These are phyloP conservation scores for Mimas tiliae DNA, from an alignment of 2,888 invertebrate genomes.

Conservation along the genomic window DNA sequence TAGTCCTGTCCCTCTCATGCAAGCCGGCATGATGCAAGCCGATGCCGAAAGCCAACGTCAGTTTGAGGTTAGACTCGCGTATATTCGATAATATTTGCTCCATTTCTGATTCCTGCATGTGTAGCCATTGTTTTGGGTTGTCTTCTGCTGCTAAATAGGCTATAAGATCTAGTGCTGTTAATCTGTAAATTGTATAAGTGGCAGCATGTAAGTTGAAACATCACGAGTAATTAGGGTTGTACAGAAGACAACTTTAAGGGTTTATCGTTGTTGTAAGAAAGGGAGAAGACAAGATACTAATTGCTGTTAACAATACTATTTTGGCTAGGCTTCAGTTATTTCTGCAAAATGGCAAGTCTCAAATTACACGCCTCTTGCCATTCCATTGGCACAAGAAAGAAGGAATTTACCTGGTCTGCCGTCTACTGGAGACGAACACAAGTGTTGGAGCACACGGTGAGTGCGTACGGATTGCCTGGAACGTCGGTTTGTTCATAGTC, in stretches of 20 bases:
- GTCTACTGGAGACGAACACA: constrained; percentile 97
- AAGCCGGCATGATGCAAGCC: constrained; percentile 99
- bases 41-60: constrained; percentile 98
- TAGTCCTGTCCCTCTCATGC: constrained; percentile 94
- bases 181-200: constrained; percentile 67
- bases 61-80: constrained; percentile 94
- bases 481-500: constrained; percentile 99
- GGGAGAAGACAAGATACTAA: too few relatives aligned
- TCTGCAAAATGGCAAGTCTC: too few relatives aligned
- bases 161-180: constrained; percentile 98
- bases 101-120: constrained; percentile 94
- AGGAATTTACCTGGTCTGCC: constrained; percentile 89
- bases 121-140: constrained; percentile 97
- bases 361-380: too few relatives aligned
- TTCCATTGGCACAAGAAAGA: too few relatives aligned
- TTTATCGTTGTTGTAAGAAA: too few relatives aligned
- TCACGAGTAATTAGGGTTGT: too few relatives aligned
- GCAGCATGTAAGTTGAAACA: too few relatives aligned
- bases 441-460: constrained; percentile 96
- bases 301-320: too few relatives aligned
- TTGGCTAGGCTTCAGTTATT: too few relatives aligned
- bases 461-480: constrained; percentile 96
- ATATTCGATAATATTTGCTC: constrained; percentile 89
- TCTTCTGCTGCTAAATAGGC: constrained; percentile 95
- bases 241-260: too few relatives aligned